phyloP scores from a whole-genome alignment of 2,888 invertebrate species.

The Drosophila barbarae region DNA sequence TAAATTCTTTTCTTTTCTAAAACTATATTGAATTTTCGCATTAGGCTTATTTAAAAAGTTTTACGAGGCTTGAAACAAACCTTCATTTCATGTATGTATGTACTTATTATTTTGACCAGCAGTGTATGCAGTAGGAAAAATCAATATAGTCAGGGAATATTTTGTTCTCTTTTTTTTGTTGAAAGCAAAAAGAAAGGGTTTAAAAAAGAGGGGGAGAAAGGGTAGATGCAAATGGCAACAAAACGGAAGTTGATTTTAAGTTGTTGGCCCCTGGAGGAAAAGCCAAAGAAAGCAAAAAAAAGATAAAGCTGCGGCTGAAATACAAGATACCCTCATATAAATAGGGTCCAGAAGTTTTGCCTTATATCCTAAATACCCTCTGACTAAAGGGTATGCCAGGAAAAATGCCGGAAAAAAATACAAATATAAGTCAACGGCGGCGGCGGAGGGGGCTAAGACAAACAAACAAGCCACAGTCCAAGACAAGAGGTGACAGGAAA shows the following conservation, averaged over 20 bases:
- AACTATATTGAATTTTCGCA: no score
- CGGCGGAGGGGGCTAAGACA: conserved; percentile 21
- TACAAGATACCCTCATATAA: background rate
- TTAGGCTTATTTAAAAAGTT: no score
- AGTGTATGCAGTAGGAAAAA: conserved; percentile 23
- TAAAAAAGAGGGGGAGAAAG: no score
- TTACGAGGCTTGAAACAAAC: no score
- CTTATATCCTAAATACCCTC: background rate
- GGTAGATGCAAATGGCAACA: conserved; percentile 51
- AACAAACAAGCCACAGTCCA: conserved; percentile 31
- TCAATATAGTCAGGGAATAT: conserved; percentile 55
- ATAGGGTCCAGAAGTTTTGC: background rate
- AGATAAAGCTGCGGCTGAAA: background rate
- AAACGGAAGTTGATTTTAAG: conserved; percentile 65
- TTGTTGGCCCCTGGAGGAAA: conserved; percentile 15
- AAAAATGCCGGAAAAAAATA: conserved; percentile 8
- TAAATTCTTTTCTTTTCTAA: no score
- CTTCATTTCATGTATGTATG: no score
- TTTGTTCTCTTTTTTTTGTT: no score
- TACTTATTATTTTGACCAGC: no score
- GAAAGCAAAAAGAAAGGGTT: background rate
- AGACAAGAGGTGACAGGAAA: conserved; percentile 40
- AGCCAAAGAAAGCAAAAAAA: background rate
- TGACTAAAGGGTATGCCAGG: background rate
- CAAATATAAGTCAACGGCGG: conserved; percentile 13